Conservation (phyloP, 2,113 vertebrate genomes). For the Benitochromis conjunctus region DNA sequence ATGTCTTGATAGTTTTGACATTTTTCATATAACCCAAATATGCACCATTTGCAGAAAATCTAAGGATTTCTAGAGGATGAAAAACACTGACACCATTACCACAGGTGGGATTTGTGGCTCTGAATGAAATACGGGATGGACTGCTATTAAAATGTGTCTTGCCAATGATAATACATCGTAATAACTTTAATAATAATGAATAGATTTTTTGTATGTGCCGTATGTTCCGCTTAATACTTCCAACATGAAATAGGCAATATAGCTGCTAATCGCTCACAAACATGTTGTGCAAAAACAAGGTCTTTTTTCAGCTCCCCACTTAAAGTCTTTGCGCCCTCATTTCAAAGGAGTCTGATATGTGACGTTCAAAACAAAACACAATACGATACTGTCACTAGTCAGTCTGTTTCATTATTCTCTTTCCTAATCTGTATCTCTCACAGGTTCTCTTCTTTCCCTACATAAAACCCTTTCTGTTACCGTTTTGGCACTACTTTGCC, state of each 20-base stretch:
- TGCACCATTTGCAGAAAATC: not conserved
- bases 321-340: not conserved
- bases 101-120: not conserved
- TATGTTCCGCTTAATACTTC: not conserved
- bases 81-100: not conserved
- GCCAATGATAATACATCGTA: not conserved
- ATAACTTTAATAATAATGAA: not conserved
- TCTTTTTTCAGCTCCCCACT: not conserved
- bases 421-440: not conserved
- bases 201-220: not conserved
- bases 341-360: not conserved
- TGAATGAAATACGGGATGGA: not conserved
- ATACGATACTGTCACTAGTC: not conserved
- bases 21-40: not conserved
- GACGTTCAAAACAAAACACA: not conserved
- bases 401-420: not conserved
- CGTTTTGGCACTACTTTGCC: constrained; percentile 1
- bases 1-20: not conserved
- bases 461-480: constrained; percentile 1
- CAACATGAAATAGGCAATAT: not conserved
- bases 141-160: not conserved
- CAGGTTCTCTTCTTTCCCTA: not conserved
- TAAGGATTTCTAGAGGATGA: not conserved
- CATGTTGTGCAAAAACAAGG: not conserved
- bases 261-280: not conserved